Percentiles rank a stretch among this genome's conserved stretches.
Evolutionary conservation across 2,888 invertebrate genomes (phyloP).

Genomic region (Chromoteleia sp.): DNA sequence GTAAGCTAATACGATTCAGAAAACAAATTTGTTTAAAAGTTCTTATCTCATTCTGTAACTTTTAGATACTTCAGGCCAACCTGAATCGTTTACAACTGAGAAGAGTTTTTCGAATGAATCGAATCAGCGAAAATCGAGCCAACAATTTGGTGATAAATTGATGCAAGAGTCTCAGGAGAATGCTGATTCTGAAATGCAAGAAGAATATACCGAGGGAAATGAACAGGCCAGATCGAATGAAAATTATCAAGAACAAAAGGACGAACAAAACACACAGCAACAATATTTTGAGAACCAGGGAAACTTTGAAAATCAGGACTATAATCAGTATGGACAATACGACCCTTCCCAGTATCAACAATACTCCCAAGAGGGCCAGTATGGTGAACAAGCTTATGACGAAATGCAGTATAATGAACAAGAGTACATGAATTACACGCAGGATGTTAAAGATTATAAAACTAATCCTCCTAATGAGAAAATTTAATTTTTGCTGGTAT

Average conservation of each 20-base stretch:
- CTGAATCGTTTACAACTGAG: constrained; percentile 8
- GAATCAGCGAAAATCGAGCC: constrained; percentile 23
- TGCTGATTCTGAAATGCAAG: constrained; percentile 21
- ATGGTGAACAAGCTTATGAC: constrained; percentile 43
- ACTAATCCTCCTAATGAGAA: constrained; percentile 15
- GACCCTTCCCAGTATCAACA: constrained; percentile 75
- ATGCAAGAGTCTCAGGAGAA: constrained; percentile 24
- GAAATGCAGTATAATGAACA: constrained; percentile 62
- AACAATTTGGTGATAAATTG: constrained; percentile 24
- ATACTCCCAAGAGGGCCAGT: constrained; percentile 65
- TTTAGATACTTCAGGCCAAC: constrained; percentile 26
- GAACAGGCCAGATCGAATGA: constrained; percentile 62
- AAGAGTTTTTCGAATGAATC: constrained; percentile 48
- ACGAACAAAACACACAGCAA: constrained; percentile 57
- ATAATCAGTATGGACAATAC: constrained; percentile 76
- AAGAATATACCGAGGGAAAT: constrained; percentile 34
- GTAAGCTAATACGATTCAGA: constrained; percentile 66
- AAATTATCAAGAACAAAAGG: constrained; percentile 70
- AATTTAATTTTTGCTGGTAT: constrained; percentile 10
- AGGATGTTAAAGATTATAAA: constrained; percentile 55
- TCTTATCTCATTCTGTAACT: constrained; percentile 2
- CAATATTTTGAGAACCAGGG: constrained; percentile 51
- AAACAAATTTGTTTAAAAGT: neutral
- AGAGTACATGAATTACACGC: constrained; percentile 48
- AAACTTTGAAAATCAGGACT: constrained; percentile 73